Percentiles rank a stretch among this genome's conserved stretches.
phyloP scores from a whole-genome alignment of 2,888 invertebrate genomes.

The Yponomeuta malinellus region DNA sequence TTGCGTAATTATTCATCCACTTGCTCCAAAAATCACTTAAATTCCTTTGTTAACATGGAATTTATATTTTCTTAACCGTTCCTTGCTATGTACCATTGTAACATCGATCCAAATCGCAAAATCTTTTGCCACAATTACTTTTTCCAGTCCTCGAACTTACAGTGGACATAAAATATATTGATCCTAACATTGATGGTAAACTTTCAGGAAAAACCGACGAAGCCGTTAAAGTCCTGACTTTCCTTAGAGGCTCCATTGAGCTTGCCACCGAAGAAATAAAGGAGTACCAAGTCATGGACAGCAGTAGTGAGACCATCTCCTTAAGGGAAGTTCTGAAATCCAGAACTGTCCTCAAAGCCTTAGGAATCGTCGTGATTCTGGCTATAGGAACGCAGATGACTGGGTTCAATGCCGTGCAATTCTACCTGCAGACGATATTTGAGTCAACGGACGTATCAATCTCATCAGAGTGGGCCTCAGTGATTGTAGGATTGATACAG shows the following conservation, averaged over 20 bases:
- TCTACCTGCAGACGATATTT: slow-evolving; percentile 50
- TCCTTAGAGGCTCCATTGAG: slow-evolving; percentile 5
- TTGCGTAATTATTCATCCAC: too few relatives aligned
- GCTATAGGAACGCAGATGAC: slow-evolving; percentile 30
- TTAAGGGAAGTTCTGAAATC: slow-evolving; percentile 5
- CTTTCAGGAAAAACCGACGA: slow-evolving; percentile 11
- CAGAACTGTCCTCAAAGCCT: slow-evolving; percentile 20
- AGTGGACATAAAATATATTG: too few relatives aligned
- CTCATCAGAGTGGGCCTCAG: slow-evolving; percentile 41
- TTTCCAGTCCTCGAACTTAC: too few relatives aligned
- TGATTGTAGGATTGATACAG: slow-evolving; percentile 45
- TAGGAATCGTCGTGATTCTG: slow-evolving; percentile 18
- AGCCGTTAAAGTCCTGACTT: slow-evolving; percentile 6
- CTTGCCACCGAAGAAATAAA: slow-evolving; percentile 15
- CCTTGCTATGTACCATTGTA: too few relatives aligned
- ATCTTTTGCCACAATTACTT: too few relatives aligned
- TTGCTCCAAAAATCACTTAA: too few relatives aligned
- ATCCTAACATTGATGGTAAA: too few relatives aligned
- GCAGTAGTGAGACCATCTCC: neutral
- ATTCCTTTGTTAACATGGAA: too few relatives aligned
- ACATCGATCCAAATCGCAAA: too few relatives aligned
- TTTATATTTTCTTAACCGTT: too few relatives aligned
- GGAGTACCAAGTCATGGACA: slow-evolving; percentile 3
- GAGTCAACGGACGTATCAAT: slow-evolving; percentile 44
- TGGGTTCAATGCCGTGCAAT: slow-evolving; percentile 43